Evolutionary conservation across 2,888 invertebrate genomes (phyloP).

Genomic region (Trissolcus brochymenae): DNA sequence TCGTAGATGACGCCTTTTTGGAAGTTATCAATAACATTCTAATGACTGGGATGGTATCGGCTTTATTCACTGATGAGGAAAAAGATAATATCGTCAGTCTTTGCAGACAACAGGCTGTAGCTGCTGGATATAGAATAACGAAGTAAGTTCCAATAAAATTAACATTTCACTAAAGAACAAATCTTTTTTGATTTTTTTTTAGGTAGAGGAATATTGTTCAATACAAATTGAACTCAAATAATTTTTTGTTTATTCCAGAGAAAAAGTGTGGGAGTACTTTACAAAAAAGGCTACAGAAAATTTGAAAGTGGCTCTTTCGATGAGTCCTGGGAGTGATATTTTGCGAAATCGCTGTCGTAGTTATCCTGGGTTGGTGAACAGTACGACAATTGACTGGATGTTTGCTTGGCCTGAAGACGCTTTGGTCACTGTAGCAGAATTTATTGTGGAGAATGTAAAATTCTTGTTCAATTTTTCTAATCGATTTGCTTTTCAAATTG

Average conservation of each 20-base stretch:
- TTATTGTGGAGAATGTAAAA: conserved; percentile 79
- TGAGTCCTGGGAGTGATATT: conserved; percentile 83
- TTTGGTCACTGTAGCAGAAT: conserved; percentile 89
- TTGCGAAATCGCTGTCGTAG: conserved; percentile 90
- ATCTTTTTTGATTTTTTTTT: conserved; percentile 12
- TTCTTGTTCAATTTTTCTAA: neutral
- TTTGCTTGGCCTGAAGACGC: conserved; percentile 96
- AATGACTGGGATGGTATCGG: conserved; percentile 91
- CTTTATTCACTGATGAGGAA: conserved; percentile 92
- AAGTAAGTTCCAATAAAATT: conserved; percentile 78
- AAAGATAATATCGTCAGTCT: conserved; percentile 87
- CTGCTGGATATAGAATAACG: conserved; percentile 82
- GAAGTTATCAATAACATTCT: conserved; percentile 95
- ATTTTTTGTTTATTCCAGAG: conserved; percentile 79
- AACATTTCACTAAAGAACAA: conserved; percentile 11
- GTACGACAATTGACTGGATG: conserved; percentile 95
- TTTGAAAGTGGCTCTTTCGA: conserved; percentile 90
- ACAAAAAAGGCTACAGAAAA: conserved; percentile 87
- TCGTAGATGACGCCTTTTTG: conserved; percentile 88
- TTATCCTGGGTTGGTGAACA: conserved; percentile 94
- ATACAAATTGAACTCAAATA: too few species aligned
- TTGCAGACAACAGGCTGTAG: conserved; percentile 82
- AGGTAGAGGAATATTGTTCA: too few species aligned
- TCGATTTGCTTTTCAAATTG: neutral
- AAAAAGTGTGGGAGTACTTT: conserved; percentile 92